phyloP scores from a whole-genome alignment of 2,797 vertebrate species.

The Euthynnus affinis region DNA sequence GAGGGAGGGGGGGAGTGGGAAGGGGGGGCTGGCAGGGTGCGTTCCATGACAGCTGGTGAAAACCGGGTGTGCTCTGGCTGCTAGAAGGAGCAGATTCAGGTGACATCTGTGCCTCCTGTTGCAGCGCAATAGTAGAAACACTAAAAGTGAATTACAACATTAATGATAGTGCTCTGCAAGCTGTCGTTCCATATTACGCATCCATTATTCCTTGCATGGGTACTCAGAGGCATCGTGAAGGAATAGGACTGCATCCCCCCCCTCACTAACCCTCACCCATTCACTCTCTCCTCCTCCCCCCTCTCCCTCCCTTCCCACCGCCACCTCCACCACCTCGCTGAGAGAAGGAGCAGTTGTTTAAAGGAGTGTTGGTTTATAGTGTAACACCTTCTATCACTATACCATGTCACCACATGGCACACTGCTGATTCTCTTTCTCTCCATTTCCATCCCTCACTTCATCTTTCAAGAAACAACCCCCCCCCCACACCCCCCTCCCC shows the following conservation, averaged over 20 bases:
- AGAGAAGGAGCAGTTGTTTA: slow-evolving; percentile 46
- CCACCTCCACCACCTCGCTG: slow-evolving; percentile 34
- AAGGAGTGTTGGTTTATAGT: slow-evolving; percentile 58
- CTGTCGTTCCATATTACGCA: slow-evolving; percentile 81
- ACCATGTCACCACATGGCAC: slow-evolving; percentile 52
- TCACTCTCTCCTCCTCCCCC: too few relatives aligned
- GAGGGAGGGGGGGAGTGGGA: slow-evolving; percentile 7
- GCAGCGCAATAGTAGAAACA: slow-evolving; percentile 80
- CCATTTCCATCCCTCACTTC: slow-evolving; percentile 64
- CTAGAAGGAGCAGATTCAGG: slow-evolving; percentile 80
- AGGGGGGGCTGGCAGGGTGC: slow-evolving; percentile 67
- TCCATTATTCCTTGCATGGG: slow-evolving; percentile 79
- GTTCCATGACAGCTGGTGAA: slow-evolving; percentile 78
- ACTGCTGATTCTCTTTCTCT: slow-evolving; percentile 69
- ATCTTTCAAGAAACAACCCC: slow-evolving; percentile 67
- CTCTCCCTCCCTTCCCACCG: neutral
- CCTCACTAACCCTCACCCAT: too few relatives aligned
- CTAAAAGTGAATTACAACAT: slow-evolving; percentile 86
- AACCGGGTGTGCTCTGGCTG: slow-evolving; percentile 78
- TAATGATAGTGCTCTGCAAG: slow-evolving; percentile 85
- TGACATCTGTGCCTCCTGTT: slow-evolving; percentile 85
- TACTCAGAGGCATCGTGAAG: slow-evolving; percentile 75
- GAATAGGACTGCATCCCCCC: slow-evolving; percentile 20
- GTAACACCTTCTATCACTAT: slow-evolving; percentile 47
- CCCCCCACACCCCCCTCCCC: neutral